phyloP scores from a whole-genome alignment of 2,888 invertebrate species.

The Octonoba sinensis region DNA sequence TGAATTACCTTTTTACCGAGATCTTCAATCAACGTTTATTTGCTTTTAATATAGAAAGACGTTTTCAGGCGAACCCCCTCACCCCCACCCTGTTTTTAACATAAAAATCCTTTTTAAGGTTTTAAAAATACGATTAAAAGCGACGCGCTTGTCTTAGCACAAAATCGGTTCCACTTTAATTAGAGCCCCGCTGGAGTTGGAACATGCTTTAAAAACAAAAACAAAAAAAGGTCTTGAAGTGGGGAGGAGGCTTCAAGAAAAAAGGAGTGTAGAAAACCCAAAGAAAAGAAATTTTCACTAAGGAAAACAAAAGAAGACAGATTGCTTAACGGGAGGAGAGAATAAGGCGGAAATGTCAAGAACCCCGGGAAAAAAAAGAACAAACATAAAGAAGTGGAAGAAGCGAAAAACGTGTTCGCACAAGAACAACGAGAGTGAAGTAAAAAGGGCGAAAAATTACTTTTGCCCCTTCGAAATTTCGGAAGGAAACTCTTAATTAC shows the following conservation, averaged over 20 bases:
- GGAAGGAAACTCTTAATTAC: slow-evolving; percentile 59
- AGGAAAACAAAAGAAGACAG: slow-evolving; percentile 54
- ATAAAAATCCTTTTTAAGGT: slow-evolving; percentile 9
- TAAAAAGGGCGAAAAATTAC: slow-evolving; percentile 53
- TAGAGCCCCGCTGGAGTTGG: slow-evolving; percentile 32
- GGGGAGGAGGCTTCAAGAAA: background rate
- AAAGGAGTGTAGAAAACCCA: background rate
- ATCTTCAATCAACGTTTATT: slow-evolving; percentile 18
- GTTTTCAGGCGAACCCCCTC: background rate
- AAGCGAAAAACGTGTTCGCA: slow-evolving; percentile 39
- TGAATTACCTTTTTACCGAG: too few species aligned
- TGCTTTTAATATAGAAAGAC: slow-evolving; percentile 19
- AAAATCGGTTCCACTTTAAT: slow-evolving; percentile 54
- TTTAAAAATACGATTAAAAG: slow-evolving; percentile 34
- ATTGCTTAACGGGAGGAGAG: slow-evolving; percentile 44
- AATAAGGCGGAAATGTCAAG: slow-evolving; percentile 52
- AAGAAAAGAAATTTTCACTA: slow-evolving; percentile 5
- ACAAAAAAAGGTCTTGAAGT: background rate
- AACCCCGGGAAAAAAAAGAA: slow-evolving; percentile 19
- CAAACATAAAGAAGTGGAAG: slow-evolving; percentile 13
- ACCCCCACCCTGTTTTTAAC: background rate
- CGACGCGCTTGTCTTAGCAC: slow-evolving; percentile 38
- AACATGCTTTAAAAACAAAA: slow-evolving; percentile 1
- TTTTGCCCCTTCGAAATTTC: slow-evolving; percentile 44
- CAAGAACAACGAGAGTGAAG: slow-evolving; percentile 18